Evolutionary conservation across 30 jellyfish, hydroid and myxozoan genomes (phyloP).

Genomic region (Aurelia aurita): DNA sequence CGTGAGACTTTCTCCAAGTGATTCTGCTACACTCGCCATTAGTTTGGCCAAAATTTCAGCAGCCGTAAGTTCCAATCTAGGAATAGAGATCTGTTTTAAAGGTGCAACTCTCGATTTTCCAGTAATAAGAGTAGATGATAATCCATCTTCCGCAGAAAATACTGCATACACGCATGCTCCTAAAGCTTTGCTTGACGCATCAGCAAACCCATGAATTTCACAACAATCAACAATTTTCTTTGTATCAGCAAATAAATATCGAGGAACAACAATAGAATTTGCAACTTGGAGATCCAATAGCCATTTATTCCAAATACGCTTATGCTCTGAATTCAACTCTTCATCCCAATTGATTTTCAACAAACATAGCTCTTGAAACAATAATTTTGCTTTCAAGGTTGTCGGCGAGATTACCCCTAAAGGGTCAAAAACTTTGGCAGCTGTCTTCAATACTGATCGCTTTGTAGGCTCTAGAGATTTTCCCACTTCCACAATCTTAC

Average conservation of each 20-base stretch:
- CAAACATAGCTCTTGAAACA: not conserved
- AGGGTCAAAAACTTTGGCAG: not conserved
- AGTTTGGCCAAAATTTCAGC: not conserved
- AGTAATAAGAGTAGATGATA: not conserved
- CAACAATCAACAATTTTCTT: not conserved
- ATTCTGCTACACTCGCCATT: not conserved
- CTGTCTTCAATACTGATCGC: not conserved
- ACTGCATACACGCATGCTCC: not conserved
- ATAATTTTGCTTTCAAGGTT: not conserved
- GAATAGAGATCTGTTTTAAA: not conserved
- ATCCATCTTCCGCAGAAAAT: not conserved
- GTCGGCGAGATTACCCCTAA: not conserved
- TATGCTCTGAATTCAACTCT: too few species aligned
- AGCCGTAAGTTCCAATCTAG: slow-evolving; percentile 3
- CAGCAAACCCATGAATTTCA: not conserved
- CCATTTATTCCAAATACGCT: not conserved
- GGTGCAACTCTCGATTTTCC: not conserved
- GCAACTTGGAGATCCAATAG: not conserved
- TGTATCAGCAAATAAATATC: not conserved
- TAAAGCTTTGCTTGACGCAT: not conserved
- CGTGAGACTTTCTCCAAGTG: not conserved
- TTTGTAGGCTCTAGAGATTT: too few species aligned
- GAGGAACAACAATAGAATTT: not conserved
- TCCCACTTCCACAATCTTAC: not conserved
- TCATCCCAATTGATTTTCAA: slow-evolving; percentile 8